Evolutionary conservation across 2,797 vertebrate genomes (phyloP).

Genomic region (Petrocephalus schoutedeni): DNA sequence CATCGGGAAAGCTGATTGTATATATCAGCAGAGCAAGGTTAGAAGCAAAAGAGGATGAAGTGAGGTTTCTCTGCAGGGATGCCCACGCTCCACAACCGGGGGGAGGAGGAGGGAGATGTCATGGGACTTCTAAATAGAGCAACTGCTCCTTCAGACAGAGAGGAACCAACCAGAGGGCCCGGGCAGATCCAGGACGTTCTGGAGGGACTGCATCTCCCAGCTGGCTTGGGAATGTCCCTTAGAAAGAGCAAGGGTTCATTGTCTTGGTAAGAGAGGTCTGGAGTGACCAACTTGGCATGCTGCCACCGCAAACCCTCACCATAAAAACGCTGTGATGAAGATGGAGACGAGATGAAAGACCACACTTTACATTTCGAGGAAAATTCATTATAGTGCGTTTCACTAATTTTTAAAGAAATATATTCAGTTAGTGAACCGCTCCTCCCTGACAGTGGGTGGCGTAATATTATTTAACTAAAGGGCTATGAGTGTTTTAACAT

Average conservation of each 20-base stretch:
- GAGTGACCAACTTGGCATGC: neutral
- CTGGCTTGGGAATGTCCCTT: neutral
- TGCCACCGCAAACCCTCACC: neutral
- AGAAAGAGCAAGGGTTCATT: neutral
- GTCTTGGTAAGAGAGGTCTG: neutral
- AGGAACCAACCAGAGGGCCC: neutral
- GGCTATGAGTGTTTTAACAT: neutral
- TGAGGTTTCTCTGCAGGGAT: neutral
- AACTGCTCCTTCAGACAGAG: neutral
- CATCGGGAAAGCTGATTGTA: neutral
- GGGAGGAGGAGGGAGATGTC: neutral
- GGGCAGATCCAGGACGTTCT: neutral
- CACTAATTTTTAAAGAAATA: neutral
- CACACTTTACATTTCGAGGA: neutral
- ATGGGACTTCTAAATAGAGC: neutral
- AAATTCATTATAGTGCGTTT: neutral
- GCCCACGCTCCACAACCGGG: neutral
- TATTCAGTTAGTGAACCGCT: neutral
- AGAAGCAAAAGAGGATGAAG: neutral
- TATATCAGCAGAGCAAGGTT: neutral
- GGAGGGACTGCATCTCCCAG: neutral
- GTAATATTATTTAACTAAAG: neutral
- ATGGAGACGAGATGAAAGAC: neutral
- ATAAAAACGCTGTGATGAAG: neutral
- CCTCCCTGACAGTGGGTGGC: neutral